Base-by-base conservation (phyloP, 2,888 invertebrate species). In the Julus scanicus region DNA sequence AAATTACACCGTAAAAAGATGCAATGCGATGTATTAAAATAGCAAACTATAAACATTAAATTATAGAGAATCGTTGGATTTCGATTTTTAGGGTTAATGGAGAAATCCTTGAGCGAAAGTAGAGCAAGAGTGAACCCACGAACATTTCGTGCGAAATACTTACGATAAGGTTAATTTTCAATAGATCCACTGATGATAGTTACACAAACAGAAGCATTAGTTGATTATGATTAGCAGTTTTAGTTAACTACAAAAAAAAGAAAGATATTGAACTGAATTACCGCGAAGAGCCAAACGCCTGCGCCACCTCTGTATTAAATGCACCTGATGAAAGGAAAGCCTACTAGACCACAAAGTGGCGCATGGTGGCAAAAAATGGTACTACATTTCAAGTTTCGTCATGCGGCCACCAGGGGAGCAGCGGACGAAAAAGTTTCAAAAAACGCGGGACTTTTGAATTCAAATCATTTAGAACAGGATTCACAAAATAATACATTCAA, bases 241-340 rank as follows among this genome's bases (percentile, higher is more conserved):
- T 71, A 71, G 20, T 17, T 20, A 20, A 71, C 20, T 71, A 71
- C 20, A 11, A 71, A 71, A 44, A 44, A 71, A 71, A 20, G 63
- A 71, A 71, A 29, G 57, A 20, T 71, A 8, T 71, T 71, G 20
- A 71, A 71, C 20, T 71, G 20, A 20, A 29, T 71, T 71, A 11
- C 63, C 9, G 63, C 63, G 63, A 71, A 20, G 63, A 71, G 63
- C n/a, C 57, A 71, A 71, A 71, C n/a, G 63, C 20, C 63, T 71
- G 63, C 63, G 63, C 63, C 63, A 71, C 63, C 63, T 29, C 63
- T 71, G 63, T 71, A 71, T 57, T 20, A 29, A 71, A 71, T 71
- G 63, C 20, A 71, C 20, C 20, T 29, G 63, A 57, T 49, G 6
- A 49, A 17, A 53, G 6, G 9, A 53, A 53, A 3, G 53, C 2